Evolutionary conservation across 2,888 invertebrate species (phyloP), one percentile per base, ranked within the genome.

Genomic region (Lypha dubia): DNA sequence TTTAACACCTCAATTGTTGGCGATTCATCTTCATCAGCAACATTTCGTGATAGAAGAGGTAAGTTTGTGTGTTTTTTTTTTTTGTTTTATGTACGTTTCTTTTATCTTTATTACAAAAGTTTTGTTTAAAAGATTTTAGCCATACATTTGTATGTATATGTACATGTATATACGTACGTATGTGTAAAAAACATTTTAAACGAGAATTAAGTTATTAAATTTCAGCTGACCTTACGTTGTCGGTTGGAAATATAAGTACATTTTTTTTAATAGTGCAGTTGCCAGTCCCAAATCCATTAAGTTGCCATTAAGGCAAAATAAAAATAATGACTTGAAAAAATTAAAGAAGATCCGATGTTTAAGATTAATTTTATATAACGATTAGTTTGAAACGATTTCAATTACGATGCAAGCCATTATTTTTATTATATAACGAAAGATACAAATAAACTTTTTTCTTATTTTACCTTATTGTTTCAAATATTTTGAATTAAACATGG

Each of bases 21-120:
- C 28, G 41, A 77, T 62, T 51, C 74, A 73, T 70, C 80, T 28
- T 38, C 68, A 68, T 73, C 77, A 74, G 28, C 77, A 65, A 15
- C 73, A 68, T 51, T 73, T 51, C 86, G 86, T 51, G 80, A 80
- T 74, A 86, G 83, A 83, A 76, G 86, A 85, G 86, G 86, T 86
- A 71, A 86, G 82, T 83, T 24, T 35, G 53, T 46, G 28, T n/a
- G n/a, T n/a, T n/a, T n/a, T n/a, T n/a, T n/a, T n/a, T n/a, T n/a
- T n/a, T n/a, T n/a, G n/a, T n/a, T n/a, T n/a, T n/a, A n/a, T n/a
- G n/a, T 24, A 8, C 32, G 32, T n/a, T 24, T 56, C 32, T 58
- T 68, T 44, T 11, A 53, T 62, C n/a, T 60, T 56, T 17, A 28
- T 79, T 63, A 70, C 32, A 70, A 62, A 58, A 38, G 46, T 53